Conservation (phyloP, 2,113 vertebrate species). For the Motacilla tschutschensis region DNA sequence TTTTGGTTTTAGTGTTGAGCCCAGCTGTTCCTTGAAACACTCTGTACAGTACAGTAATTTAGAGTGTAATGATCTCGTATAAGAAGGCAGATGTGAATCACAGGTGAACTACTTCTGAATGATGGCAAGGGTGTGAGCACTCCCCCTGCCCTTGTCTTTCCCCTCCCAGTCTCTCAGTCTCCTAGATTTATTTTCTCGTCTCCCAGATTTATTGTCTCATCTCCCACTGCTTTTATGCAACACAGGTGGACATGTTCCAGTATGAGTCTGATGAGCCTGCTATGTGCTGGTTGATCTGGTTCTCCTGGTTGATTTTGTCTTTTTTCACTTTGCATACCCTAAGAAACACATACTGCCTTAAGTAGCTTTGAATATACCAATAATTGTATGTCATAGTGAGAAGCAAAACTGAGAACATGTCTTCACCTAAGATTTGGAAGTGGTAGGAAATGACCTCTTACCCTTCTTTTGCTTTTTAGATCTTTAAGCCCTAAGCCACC, state of each 20-base stretch:
- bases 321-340: neutral
- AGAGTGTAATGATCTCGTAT: neutral
- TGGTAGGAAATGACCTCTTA: slow-evolving; percentile 22
- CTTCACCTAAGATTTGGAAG: neutral
- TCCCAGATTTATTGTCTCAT: neutral
- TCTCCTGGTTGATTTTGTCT: neutral
- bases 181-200: neutral
- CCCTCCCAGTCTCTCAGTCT: neutral
- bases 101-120: neutral
- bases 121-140: neutral
- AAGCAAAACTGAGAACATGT: neutral
- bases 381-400: neutral
- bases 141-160: neutral
- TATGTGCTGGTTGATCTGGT: neutral
- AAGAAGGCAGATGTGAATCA: slow-evolving; percentile 29
- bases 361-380: neutral
- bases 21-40: slow-evolving; percentile 22
- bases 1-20: slow-evolving; percentile 2
- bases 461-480: slow-evolving; percentile 10
- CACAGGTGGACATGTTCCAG: neutral
- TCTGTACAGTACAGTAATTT: neutral
- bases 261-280: neutral
- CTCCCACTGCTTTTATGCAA: neutral
- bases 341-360: neutral
- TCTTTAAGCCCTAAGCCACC: slow-evolving; percentile 13